Evolutionary conservation across 2,888 invertebrate genomes (phyloP), one percentile per base, ranked within the genome.

Genomic region (Ametastegia equiseti): DNA sequence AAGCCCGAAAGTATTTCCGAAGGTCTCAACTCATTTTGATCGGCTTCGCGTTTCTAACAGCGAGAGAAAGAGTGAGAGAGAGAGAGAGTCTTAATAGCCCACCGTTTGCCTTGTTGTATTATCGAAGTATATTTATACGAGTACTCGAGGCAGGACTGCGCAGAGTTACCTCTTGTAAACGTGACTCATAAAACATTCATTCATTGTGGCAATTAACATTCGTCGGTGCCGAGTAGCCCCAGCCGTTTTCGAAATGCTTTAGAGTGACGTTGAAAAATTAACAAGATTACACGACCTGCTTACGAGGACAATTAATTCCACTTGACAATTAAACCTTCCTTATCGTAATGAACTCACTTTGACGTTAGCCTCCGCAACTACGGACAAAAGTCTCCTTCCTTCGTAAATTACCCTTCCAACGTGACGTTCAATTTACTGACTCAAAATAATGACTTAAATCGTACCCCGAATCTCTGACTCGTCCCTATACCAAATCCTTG

Each of bases 151-250:
- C n/a, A n/a, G n/a, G n/a, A n/a, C n/a, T n/a, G n/a, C 19, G 73
- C 54, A 54, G 5, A 50, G 33, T 36, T 15, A 75, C 75, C 54
- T 50, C 50, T 50, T 75, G 33, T 50, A 19, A 75, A 75, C 54
- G 75, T 75, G 75, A 75, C 50, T 75, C 75, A 75, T 54, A 54
- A 75, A 75, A 75, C 75, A 75, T 75, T 50, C 75, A 75, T 54
- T 75, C 54, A 75, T 54, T 75, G 36, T 36, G 54, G 75, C 75
- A 75, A 75, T 75, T 75, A 75, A 75, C 54, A 75, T 75, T 75
- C 50, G 75, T 75, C 54, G 75, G 75, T 75, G 47, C 33, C 75
- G 45, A 75, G 50, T 75, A 36, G 75, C 36, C n/a, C 45, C 63
- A 7, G 36, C 6, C 54, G 54, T 30, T 54, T 75, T 75, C 75